Evolutionary conservation across 2,113 vertebrate species (phyloP).

Genomic region (Oryzias javanicus): DNA sequence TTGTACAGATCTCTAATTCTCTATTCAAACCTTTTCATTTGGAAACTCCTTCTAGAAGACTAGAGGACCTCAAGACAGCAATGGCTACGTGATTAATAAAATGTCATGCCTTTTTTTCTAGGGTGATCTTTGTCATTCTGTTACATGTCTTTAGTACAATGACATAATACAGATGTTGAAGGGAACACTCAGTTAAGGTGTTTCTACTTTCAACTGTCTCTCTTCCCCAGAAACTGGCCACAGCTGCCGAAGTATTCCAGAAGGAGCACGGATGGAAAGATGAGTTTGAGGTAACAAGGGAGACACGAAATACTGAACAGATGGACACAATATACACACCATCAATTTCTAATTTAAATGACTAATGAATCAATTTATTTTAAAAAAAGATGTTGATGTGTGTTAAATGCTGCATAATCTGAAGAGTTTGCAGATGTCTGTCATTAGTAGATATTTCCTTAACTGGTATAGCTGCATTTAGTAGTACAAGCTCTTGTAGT

Average conservation of each 20-base stretch:
- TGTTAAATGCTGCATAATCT: constrained; percentile 9
- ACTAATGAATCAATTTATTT: too few species aligned
- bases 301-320: constrained; percentile 4
- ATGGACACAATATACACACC: background rate
- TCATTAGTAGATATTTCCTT: constrained; percentile 16
- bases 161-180: constrained; percentile 11
- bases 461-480: too few species aligned
- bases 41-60: constrained; percentile 33
- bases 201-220: constrained; percentile 42
- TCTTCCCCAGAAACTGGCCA: constrained; percentile 86
- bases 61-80: constrained; percentile 31
- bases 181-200: constrained; percentile 6
- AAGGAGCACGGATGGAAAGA: constrained; percentile 89
- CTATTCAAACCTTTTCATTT: constrained; percentile 44
- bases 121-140: background rate
- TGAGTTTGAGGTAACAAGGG: constrained; percentile 85
- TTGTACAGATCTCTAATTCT: too few species aligned
- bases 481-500: too few species aligned
- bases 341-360: background rate
- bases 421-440: constrained; percentile 24
- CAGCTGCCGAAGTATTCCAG: constrained; percentile 91
- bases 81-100: constrained; percentile 26
- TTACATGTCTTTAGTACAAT: constrained; percentile 21
- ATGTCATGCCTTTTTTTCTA: constrained; percentile 28
- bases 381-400: too few species aligned